These are phyloP conservation scores for Naso thynnoides DNA, from an alignment of 2,797 vertebrate genomes.

Conservation along the genomic window DNA sequence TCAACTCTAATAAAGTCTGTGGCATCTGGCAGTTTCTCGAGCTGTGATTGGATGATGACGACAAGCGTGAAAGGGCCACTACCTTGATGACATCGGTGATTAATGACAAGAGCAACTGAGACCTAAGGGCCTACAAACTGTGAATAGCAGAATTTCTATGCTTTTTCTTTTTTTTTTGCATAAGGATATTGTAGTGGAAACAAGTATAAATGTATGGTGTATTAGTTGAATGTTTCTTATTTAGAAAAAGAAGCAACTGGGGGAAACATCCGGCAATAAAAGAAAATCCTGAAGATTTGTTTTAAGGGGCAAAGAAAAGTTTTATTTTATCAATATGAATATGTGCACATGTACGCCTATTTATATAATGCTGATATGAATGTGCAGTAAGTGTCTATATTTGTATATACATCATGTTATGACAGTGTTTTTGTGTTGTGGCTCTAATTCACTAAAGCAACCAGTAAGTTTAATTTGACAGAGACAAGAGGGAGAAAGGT, in stretches of 20 bases:
- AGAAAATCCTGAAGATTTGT: not conserved
- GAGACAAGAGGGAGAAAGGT: too few relatives aligned
- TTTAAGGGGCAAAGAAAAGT: too few relatives aligned
- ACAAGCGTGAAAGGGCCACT: conserved; percentile 32
- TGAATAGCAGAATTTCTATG: conserved; percentile 23
- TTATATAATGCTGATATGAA: not conserved
- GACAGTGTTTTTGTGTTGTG: not conserved
- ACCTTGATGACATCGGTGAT: conserved; percentile 57
- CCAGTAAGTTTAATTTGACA: too few relatives aligned
- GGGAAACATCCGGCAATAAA: not conserved
- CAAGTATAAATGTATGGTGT: not conserved
- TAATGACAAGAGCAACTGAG: conserved; percentile 38
- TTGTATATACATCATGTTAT: not conserved
- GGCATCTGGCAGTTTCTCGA: not conserved
- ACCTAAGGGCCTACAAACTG: conserved; percentile 15
- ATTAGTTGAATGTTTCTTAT: not conserved
- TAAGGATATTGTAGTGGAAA: conserved; percentile 1
- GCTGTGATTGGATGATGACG: conserved; percentile 41
- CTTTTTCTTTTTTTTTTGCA: not conserved
- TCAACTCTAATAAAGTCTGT: conserved; percentile 27
- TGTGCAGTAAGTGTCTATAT: not conserved
- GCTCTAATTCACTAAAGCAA: too few relatives aligned
- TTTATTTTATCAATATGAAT: too few relatives aligned
- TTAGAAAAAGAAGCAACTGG: not conserved
- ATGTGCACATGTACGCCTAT: not conserved